phyloP scores from a whole-genome alignment of 2,888 invertebrate genomes.

The Heliconius hortense region DNA sequence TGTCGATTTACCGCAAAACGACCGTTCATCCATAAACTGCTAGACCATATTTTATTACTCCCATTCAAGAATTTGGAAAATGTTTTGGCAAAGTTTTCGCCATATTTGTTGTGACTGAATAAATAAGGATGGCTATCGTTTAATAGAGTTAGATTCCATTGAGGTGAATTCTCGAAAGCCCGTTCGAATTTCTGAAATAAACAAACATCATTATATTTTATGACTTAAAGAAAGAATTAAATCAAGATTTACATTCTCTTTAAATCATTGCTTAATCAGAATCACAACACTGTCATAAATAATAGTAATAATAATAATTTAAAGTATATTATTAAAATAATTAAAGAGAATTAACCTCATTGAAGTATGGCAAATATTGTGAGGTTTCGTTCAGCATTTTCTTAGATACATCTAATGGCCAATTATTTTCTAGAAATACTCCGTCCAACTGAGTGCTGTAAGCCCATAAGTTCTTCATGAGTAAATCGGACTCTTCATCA shows the following conservation, averaged over 20 bases:
- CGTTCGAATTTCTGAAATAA: constrained; percentile 63
- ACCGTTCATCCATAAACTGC: constrained; percentile 64
- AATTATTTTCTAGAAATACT: constrained; percentile 78
- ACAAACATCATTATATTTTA: not conserved
- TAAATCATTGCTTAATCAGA: too few species aligned
- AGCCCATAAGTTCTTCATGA: constrained; percentile 59
- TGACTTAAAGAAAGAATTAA: not conserved
- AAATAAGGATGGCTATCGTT: constrained; percentile 59
- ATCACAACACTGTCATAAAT: too few species aligned
- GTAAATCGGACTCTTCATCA: constrained; percentile 47
- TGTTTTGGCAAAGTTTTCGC: constrained; percentile 67
- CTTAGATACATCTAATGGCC: constrained; percentile 74
- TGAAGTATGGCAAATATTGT: constrained; percentile 74
- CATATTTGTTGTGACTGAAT: constrained; percentile 82
- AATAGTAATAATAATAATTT: too few species aligned
- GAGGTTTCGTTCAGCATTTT: constrained; percentile 61
- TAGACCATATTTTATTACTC: constrained; percentile 52
- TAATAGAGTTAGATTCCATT: constrained; percentile 70
- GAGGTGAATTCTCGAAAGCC: constrained; percentile 74
- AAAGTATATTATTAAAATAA: not conserved
- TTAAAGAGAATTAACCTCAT: constrained; percentile 61
- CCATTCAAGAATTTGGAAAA: constrained; percentile 51
- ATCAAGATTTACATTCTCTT: too few species aligned
- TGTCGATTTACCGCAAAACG: constrained; percentile 68
- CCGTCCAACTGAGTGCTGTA: constrained; percentile 62